These are phyloP conservation scores for Zootoca vivipara DNA, from an alignment of 2,113 vertebrate genomes.

Conservation along the genomic window DNA sequence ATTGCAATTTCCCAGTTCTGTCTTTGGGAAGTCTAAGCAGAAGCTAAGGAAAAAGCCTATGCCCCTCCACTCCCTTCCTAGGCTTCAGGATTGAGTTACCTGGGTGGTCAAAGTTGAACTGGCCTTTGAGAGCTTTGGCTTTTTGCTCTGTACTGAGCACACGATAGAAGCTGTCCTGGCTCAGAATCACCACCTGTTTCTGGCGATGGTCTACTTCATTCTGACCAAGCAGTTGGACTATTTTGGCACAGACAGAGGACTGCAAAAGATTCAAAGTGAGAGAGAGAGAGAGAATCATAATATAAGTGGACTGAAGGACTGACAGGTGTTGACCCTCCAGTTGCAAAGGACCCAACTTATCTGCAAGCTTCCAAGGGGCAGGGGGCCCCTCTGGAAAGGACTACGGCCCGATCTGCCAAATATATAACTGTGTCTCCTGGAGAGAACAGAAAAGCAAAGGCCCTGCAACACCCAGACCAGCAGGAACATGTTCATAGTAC, in stretches of 20 bases:
- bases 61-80: not conserved
- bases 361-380: not conserved
- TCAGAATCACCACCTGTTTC: constrained; percentile 95
- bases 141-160: constrained; percentile 95
- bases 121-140: constrained; percentile 92
- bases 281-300: not conserved
- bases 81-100: constrained; percentile 73
- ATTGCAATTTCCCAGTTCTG: not conserved
- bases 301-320: no score
- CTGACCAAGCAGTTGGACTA: constrained; percentile 96
- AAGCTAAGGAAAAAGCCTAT: not conserved
- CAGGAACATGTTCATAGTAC: no score
- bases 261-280: constrained; percentile 50
- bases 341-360: not conserved
- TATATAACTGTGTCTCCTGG: not conserved
- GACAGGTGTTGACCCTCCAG: not conserved
- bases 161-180: constrained; percentile 97
- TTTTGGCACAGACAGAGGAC: constrained; percentile 96
- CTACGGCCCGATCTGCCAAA: not conserved
- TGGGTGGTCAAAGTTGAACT: constrained; percentile 98
- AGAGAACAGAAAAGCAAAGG: no score
- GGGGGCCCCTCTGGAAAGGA: not conserved
- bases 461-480: no score
- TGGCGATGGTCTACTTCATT: constrained; percentile 94
- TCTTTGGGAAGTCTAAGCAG: not conserved